A percentile compares a stretch with the other conserved stretches of the same genome.
Evolutionary conservation across 2,113 vertebrate genomes (phyloP).

Genomic region (Stigmatopora argus): DNA sequence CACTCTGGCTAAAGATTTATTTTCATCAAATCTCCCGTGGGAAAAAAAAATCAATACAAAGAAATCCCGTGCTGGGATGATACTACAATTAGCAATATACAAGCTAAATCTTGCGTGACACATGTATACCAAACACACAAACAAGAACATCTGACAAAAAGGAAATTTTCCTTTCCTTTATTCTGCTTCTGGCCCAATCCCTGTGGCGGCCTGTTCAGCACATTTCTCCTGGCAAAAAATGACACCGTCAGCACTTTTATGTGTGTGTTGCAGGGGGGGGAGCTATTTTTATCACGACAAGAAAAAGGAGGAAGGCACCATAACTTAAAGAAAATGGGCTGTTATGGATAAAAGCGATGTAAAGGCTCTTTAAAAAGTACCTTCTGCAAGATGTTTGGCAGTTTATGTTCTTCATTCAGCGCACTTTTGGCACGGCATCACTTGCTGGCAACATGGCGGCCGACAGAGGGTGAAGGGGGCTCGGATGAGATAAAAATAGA

Average conservation of each 20-base stretch:
- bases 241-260: not conserved
- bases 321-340: conserved; percentile 5
- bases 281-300: conserved; percentile 3
- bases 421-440: conserved; percentile 2
- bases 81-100: not conserved
- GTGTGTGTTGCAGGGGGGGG: not conserved
- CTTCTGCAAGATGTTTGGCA: conserved; percentile 3
- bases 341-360: not conserved
- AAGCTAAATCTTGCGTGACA: not conserved
- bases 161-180: not conserved
- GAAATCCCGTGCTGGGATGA: not conserved
- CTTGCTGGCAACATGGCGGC: not conserved
- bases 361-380: conserved; percentile 1
- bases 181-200: conserved; percentile 1
- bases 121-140: not conserved
- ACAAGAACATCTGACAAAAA: not conserved
- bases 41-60: no score
- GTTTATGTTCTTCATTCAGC: not conserved
- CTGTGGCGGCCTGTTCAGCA: conserved; percentile 2
- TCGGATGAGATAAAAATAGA: not conserved
- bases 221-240: conserved; percentile 1
- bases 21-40: not conserved
- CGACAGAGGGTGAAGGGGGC: conserved; percentile 5
- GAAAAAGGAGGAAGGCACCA: not conserved
- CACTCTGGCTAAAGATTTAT: not conserved